Percentiles rank a stretch among this genome's conserved stretches.
These are phyloP conservation scores for Ammodytes marinus DNA, from an alignment of 2,113 vertebrate species.

Conservation along the genomic window DNA sequence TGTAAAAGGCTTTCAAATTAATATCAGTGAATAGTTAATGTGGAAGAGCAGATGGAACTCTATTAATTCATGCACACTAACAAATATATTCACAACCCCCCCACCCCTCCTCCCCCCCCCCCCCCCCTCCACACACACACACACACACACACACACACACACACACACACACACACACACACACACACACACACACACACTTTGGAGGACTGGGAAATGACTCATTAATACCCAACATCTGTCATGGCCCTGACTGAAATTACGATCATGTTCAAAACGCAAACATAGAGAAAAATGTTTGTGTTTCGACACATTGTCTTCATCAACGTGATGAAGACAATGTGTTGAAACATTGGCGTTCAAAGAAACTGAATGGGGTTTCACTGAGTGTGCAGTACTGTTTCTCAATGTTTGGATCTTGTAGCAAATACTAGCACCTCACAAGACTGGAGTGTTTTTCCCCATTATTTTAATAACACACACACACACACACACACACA, in stretches of 20 bases:
- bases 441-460: no score
- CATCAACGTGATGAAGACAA: no score
- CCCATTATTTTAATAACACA: no score
- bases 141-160: slow-evolving; percentile 5
- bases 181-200: slow-evolving; percentile 9
- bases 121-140: slow-evolving; percentile 11
- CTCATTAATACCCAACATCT: slow-evolving; percentile 78
- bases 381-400: no score
- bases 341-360: no score
- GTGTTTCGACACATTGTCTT: no score
- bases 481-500: not conserved
- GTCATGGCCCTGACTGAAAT: slow-evolving; percentile 51
- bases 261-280: slow-evolving; percentile 19
- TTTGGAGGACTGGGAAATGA: slow-evolving; percentile 36
- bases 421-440: no score
- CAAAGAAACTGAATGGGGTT: no score
- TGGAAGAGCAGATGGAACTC: slow-evolving; percentile 62
- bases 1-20: slow-evolving; percentile 33
- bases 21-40: slow-evolving; percentile 51
- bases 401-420: no score
- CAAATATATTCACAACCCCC: slow-evolving; percentile 4
- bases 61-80: slow-evolving; percentile 24
- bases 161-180: slow-evolving; percentile 14
- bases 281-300: no score
- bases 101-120: no score